Conservation (phyloP, 2,888 invertebrate genomes). For the Tenthredo distinguenda region DNA sequence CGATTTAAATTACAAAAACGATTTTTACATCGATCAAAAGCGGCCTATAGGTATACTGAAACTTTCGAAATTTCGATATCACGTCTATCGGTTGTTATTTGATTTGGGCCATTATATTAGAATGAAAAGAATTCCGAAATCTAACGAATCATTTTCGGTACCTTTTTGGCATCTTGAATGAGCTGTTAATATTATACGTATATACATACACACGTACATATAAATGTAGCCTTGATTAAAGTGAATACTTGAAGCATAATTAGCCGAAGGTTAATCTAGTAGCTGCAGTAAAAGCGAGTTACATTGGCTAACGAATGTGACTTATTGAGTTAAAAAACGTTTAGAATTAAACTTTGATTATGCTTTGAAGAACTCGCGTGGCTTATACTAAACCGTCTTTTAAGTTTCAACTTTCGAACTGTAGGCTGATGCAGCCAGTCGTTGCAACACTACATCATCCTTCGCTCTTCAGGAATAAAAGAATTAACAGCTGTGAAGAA, state of each 20-base stretch:
- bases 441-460: not conserved
- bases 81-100: not conserved
- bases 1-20: slow-evolving; percentile 1
- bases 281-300: slow-evolving; percentile 7
- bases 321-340: slow-evolving; percentile 42
- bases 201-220: too few species aligned
- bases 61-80: not conserved
- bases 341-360: slow-evolving; percentile 46
- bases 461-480: slow-evolving; percentile 14
- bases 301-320: slow-evolving; percentile 39
- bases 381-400: slow-evolving; percentile 41
- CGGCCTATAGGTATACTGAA: not conserved
- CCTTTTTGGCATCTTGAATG: too few species aligned
- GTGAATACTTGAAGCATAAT: not conserved
- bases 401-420: not conserved
- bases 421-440: not conserved
- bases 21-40: not conserved
- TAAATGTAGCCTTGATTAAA: not conserved
- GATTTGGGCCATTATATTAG: not conserved
- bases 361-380: slow-evolving; percentile 29
- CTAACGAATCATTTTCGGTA: not conserved
- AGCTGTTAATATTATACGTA: too few species aligned
- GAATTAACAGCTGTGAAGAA: slow-evolving; percentile 11
- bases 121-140: not conserved
- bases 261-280: not conserved